Conservation (phyloP, 2,797 vertebrate genomes). For the Meriones psammophilus region DNA sequence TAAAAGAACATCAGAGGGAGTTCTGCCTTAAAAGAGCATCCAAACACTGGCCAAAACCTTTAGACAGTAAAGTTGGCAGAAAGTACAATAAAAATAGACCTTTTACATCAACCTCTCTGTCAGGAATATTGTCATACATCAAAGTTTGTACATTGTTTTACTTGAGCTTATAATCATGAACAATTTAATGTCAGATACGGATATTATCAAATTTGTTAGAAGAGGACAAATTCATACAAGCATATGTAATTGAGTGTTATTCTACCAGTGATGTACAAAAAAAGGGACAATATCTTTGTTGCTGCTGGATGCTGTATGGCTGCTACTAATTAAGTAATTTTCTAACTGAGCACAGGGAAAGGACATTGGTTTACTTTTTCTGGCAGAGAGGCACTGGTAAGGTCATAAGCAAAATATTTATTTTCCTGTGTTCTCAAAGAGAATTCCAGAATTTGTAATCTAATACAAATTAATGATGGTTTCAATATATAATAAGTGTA, state of each 20-base stretch:
- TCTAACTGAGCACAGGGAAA: neutral
- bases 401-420: neutral
- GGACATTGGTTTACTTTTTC: neutral
- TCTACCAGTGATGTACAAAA: neutral
- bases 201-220: slow-evolving; percentile 2
- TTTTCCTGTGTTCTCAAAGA: neutral
- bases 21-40: slow-evolving; percentile 69
- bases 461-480: neutral
- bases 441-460: neutral
- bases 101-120: neutral
- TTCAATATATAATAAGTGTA: neutral
- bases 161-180: slow-evolving; percentile 38
- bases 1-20: slow-evolving; percentile 71
- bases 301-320: neutral
- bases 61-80: neutral
- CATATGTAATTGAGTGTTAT: neutral
- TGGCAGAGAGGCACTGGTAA: neutral
- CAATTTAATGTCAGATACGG: slow-evolving; percentile 31
- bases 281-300: neutral
- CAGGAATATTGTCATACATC: slow-evolving; percentile 32
- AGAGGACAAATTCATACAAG: slow-evolving; percentile 8
- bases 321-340: neutral
- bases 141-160: slow-evolving; percentile 23
- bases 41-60: slow-evolving; percentile 48
- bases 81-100: slow-evolving; percentile 14